phyloP scores from a whole-genome alignment of 2,888 invertebrate genomes.

The Apeira syringaria region DNA sequence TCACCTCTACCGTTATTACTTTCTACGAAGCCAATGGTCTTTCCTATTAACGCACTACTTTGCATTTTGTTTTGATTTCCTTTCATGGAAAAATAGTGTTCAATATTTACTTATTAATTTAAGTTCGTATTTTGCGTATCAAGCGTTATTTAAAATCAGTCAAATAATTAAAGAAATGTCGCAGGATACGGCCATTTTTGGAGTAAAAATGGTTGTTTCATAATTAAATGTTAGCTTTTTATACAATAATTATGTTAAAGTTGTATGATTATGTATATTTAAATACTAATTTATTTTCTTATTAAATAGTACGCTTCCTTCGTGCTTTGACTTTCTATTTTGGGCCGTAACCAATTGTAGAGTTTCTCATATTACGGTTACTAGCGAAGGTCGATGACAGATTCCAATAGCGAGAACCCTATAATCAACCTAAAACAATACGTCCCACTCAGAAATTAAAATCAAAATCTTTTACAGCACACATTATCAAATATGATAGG shows the following conservation, averaged over 20 bases:
- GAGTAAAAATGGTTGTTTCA: too few relatives aligned
- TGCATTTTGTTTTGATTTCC: slow-evolving; percentile 18
- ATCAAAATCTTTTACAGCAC: slow-evolving; percentile 17
- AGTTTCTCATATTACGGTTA: too few relatives aligned
- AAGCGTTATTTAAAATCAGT: too few relatives aligned
- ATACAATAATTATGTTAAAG: too few relatives aligned
- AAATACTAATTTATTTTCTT: too few relatives aligned
- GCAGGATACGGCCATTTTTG: too few relatives aligned
- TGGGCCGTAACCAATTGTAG: too few relatives aligned
- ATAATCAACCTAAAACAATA: slow-evolving; percentile 19
- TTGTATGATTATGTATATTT: too few relatives aligned
- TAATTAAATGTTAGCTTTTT: too few relatives aligned
- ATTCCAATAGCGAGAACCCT: slow-evolving; percentile 1
- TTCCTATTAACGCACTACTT: slow-evolving; percentile 38
- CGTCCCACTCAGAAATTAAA: slow-evolving; percentile 18
- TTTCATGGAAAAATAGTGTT: slow-evolving; percentile 4
- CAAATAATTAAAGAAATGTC: too few relatives aligned
- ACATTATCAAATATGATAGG: slow-evolving; percentile 30
- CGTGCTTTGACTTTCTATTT: too few relatives aligned
- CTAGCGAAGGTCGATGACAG: not conserved
- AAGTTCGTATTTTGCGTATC: too few relatives aligned
- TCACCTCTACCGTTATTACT: slow-evolving; percentile 75
- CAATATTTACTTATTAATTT: not conserved
- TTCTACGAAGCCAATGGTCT: slow-evolving; percentile 63
- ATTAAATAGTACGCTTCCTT: not conserved